phyloP scores from a whole-genome alignment of 2,113 vertebrate species.

The Amphilophus citrinellus region DNA sequence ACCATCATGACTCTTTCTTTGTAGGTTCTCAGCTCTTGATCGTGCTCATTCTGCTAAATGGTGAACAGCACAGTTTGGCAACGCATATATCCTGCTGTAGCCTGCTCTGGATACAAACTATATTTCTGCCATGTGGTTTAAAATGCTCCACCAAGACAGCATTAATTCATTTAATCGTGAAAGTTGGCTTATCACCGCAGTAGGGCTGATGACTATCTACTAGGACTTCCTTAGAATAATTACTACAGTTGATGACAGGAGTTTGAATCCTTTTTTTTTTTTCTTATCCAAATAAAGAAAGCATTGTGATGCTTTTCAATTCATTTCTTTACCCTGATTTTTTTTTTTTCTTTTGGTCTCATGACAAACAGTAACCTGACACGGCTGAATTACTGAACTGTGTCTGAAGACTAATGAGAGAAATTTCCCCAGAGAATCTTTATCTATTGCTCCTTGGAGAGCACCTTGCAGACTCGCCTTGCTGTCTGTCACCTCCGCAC shows the following conservation, averaged over 20 bases:
- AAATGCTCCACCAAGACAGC: conserved; percentile 38
- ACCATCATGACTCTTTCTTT: conserved; percentile 59
- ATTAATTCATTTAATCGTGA: conserved; percentile 71
- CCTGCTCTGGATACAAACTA: conserved; percentile 37
- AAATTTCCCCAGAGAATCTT: conserved; percentile 94
- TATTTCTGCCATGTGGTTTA: conserved; percentile 51
- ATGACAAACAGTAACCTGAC: conserved; percentile 92
- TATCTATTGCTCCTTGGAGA: conserved; percentile 93
- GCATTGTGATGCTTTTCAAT: conserved; percentile 80
- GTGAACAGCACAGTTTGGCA: conserved; percentile 57
- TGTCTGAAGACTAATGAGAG: conserved; percentile 98
- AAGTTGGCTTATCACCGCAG: conserved; percentile 64
- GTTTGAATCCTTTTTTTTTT: conserved; percentile 71
- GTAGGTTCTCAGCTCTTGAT: conserved; percentile 28
- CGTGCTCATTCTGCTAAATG: conserved; percentile 28
- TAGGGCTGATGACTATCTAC: conserved; percentile 52
- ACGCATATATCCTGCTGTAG: conserved; percentile 51
- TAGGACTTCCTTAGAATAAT: conserved; percentile 75
- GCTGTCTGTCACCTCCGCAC: conserved; percentile 91
- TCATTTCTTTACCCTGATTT: conserved; percentile 27
- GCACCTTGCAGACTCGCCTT: conserved; percentile 91
- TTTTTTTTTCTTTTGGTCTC: conserved; percentile 76
- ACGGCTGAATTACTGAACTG: conserved; percentile 97
- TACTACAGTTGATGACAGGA: conserved; percentile 1
- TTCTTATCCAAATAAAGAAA: conserved; percentile 82